phyloP scores from a whole-genome alignment of 2,888 invertebrate species.

The Zygogramma bicolorata region DNA sequence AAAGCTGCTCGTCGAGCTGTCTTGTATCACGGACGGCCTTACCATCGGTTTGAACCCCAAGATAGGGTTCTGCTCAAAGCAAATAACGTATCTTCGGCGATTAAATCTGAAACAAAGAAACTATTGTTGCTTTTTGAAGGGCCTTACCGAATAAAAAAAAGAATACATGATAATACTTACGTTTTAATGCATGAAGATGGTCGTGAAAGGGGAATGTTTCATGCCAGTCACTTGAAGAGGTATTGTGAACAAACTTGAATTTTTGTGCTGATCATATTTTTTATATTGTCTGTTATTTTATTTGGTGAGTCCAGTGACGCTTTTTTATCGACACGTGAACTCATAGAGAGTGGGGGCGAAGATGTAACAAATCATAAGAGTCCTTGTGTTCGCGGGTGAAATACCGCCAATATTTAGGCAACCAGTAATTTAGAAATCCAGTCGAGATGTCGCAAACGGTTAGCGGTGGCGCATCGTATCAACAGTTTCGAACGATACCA shows the following conservation, averaged over 20 bases:
- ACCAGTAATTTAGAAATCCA: too few relatives aligned
- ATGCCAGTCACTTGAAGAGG: background rate
- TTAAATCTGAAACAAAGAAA: background rate
- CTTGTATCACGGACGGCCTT: background rate
- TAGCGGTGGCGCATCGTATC: too few relatives aligned
- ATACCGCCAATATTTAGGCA: too few relatives aligned
- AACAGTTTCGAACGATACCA: too few relatives aligned
- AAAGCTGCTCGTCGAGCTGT: background rate
- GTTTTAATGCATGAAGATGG: background rate
- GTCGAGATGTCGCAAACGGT: too few relatives aligned
- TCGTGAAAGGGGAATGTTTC: background rate
- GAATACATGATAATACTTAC: background rate
- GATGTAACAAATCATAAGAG: too few relatives aligned
- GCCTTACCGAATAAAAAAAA: background rate
- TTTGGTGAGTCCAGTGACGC: too few relatives aligned
- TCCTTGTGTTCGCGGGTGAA: too few relatives aligned
- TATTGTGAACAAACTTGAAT: background rate
- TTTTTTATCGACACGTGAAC: too few relatives aligned
- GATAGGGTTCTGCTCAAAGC: background rate
- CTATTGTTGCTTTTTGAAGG: background rate
- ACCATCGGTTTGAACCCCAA: background rate
- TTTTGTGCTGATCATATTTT: too few relatives aligned
- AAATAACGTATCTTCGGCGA: background rate
- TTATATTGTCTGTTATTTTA: too few relatives aligned
- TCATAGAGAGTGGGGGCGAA: too few relatives aligned